phyloP scores from a whole-genome alignment of 2,888 invertebrate species.

The Pogonocherus hispidulus region DNA sequence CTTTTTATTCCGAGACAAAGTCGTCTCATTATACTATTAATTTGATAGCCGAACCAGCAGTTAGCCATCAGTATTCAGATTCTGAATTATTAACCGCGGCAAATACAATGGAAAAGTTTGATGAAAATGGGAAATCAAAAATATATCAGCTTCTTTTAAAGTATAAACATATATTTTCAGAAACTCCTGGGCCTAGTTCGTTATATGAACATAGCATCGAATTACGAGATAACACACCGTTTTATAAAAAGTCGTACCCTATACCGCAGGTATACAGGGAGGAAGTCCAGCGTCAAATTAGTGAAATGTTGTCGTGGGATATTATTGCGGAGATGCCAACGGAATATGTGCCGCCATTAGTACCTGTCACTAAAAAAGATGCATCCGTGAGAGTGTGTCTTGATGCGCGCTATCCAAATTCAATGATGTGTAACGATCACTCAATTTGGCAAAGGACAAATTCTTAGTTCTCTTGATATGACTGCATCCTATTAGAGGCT shows the following conservation, averaged over 20 bases:
- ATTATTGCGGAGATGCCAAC: background rate
- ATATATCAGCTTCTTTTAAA: background rate
- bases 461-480: background rate
- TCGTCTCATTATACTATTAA: background rate
- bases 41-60: background rate
- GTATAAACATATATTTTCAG: constrained; percentile 18
- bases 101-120: background rate
- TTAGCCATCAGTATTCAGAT: constrained; percentile 3
- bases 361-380: background rate
- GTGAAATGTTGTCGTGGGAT: constrained; percentile 8
- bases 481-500: background rate
- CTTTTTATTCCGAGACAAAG: background rate
- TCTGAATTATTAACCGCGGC: background rate
- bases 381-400: background rate
- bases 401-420: background rate
- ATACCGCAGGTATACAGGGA: background rate
- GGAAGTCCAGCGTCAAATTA: constrained; percentile 6
- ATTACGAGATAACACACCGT: constrained; percentile 15
- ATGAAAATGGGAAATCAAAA: background rate
- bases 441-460: background rate
- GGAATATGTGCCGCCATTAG: constrained; percentile 1
- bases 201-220: constrained; percentile 15
- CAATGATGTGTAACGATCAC: background rate
- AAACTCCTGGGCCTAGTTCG: constrained; percentile 15
- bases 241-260: constrained; percentile 9